Conservation (phyloP, 2,113 vertebrate species). For the Syngnathus scovelli region DNA sequence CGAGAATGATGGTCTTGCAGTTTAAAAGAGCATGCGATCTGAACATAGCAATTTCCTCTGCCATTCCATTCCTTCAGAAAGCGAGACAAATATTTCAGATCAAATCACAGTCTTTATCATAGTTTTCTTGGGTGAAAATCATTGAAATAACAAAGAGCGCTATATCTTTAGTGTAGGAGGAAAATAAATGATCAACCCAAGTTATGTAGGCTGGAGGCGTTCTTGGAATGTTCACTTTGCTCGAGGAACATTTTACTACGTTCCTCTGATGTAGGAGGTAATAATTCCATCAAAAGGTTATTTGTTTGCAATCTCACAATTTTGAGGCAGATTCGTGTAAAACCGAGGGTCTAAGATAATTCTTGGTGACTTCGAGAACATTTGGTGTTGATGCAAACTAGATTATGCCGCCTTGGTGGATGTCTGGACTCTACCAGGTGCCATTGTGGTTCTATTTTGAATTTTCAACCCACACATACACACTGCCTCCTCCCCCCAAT, state of each 20-base stretch:
- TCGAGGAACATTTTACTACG: background rate
- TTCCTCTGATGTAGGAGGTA: background rate
- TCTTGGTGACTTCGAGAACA: too few species aligned
- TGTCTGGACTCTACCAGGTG: too few species aligned
- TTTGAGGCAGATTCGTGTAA: background rate
- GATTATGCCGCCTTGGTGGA: background rate
- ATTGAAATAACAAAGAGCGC: slow-evolving; percentile 15
- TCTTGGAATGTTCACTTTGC: background rate
- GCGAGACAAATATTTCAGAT: slow-evolving; percentile 24
- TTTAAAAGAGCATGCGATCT: slow-evolving; percentile 9
- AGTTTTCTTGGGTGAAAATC: slow-evolving; percentile 18
- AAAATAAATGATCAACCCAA: slow-evolving; percentile 17
- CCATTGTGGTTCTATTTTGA: background rate
- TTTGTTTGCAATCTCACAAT: background rate
- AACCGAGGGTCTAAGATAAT: background rate
- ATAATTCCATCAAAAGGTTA: background rate
- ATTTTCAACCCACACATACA: background rate
- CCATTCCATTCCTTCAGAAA: slow-evolving; percentile 22
- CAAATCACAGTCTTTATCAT: slow-evolving; percentile 30
- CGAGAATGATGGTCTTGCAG: background rate
- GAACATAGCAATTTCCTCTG: slow-evolving; percentile 8
- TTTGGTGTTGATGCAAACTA: background rate
- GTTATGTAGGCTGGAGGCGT: slow-evolving; percentile 18
- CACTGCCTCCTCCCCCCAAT: slow-evolving; percentile 20
- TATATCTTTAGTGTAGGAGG: slow-evolving; percentile 32